Percentiles rank a stretch among this genome's conserved stretches.
Conservation (phyloP, 2,113 vertebrate genomes). For the Callospermophilus lateralis region DNA sequence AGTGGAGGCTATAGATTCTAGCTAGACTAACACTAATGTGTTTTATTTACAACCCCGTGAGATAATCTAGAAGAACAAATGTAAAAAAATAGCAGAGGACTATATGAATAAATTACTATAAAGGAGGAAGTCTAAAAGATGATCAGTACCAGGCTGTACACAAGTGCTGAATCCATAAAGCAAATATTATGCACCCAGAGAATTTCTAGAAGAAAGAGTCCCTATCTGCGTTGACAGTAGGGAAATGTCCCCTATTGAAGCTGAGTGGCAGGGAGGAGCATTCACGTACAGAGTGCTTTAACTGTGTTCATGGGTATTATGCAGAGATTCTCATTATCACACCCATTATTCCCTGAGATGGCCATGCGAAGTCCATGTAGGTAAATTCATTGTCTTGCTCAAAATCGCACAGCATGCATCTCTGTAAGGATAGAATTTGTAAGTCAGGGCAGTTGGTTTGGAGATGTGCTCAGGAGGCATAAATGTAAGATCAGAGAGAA, state of each 20-base stretch:
- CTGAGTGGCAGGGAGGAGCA: not conserved
- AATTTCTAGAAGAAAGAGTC: not conserved
- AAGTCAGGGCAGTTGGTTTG: not conserved
- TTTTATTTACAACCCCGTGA: not conserved
- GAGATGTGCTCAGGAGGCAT: not conserved
- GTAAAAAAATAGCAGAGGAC: conserved; percentile 1
- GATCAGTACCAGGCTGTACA: not conserved
- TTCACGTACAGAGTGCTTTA: not conserved
- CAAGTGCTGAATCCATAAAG: not conserved
- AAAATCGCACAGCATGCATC: not conserved
- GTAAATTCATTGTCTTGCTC: not conserved
- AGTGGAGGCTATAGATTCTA: not conserved
- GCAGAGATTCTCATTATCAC: not conserved
- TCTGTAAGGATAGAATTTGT: not conserved
- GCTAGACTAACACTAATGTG: not conserved
- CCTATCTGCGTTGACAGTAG: not conserved
- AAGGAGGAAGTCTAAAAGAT: not conserved
- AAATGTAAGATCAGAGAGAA: not conserved
- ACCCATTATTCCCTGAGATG: not conserved
- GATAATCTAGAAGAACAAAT: not conserved
- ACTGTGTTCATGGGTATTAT: not conserved
- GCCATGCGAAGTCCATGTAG: not conserved
- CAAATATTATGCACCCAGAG: not conserved
- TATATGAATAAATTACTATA: conserved; percentile 5
- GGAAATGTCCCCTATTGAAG: not conserved